These are phyloP conservation scores for Syngnathoides biaculeatus DNA, from an alignment of 2,113 vertebrate genomes.

Conservation along the genomic window DNA sequence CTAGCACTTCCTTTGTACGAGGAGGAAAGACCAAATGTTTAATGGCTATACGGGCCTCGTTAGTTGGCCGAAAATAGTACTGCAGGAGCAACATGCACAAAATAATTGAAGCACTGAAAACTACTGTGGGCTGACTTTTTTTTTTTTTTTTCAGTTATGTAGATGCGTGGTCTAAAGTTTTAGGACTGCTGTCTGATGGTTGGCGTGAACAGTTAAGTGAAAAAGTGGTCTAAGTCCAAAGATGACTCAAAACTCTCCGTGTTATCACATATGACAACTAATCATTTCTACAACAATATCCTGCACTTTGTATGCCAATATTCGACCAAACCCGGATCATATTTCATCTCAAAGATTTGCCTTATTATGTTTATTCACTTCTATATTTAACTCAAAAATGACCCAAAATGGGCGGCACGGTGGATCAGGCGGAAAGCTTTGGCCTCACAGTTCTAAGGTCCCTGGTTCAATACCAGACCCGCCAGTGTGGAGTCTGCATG, in stretches of 20 bases:
- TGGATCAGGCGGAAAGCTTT: too few relatives aligned
- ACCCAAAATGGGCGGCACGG: too few relatives aligned
- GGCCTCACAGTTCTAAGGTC: too few relatives aligned
- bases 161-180: neutral
- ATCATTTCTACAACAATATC: too few relatives aligned
- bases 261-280: neutral
- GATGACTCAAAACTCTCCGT: neutral
- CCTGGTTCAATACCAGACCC: too few relatives aligned
- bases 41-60: conserved; percentile 40
- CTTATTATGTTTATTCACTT: neutral
- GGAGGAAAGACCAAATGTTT: conserved; percentile 47
- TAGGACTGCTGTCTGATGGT: neutral
- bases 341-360: neutral
- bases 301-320: neutral
- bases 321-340: neutral
- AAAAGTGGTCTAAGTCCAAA: neutral
- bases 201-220: neutral
- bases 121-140: neutral
- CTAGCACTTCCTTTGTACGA: conserved; percentile 41
- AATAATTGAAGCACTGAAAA: neutral
- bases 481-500: too few relatives aligned
- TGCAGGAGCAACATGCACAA: neutral
- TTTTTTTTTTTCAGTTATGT: neutral
- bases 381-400: too few relatives aligned
- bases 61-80: neutral